A percentile compares a stretch with the other conserved stretches of the same genome.
phyloP scores from a whole-genome alignment of 2,888 invertebrate genomes.

The Nasonovia ribisnigri region DNA sequence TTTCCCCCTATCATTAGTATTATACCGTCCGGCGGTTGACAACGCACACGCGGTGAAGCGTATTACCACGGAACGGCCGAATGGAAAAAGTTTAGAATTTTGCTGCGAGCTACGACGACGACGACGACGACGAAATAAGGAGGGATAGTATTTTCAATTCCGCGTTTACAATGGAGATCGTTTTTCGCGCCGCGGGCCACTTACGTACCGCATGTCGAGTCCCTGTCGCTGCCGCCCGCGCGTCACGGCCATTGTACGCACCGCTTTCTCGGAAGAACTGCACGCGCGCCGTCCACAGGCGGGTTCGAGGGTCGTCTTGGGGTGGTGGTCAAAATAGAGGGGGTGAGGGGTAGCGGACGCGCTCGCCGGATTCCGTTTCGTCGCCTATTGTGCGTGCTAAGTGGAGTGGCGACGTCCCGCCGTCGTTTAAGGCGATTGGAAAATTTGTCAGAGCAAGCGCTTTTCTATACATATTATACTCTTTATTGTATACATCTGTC shows the following conservation, averaged over 20 bases:
- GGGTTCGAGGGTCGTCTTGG: not conserved
- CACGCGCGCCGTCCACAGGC: not conserved
- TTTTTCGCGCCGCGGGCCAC: conserved; percentile 61
- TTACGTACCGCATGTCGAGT: conserved; percentile 21
- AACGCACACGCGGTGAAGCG: not conserved
- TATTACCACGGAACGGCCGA: not conserved
- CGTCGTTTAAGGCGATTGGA: conserved; percentile 50
- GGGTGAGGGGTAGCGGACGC: not conserved
- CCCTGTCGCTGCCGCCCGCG: not conserved
- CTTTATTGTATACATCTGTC: not conserved
- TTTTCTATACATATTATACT: not conserved
- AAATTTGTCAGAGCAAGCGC: conserved; percentile 33
- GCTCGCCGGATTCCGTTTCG: conserved; percentile 34
- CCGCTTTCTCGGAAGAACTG: not conserved
- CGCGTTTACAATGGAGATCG: conserved; percentile 60
- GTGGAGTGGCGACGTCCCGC: conserved; percentile 49
- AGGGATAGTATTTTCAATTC: conserved; percentile 56
- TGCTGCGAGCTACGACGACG: not conserved
- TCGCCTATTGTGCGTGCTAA: conserved; percentile 55
- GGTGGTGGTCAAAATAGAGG: not conserved
- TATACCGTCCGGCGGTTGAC: conserved; percentile 34
- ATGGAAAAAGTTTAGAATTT: conserved; percentile 41
- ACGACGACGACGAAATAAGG: not conserved
- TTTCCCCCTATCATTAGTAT: not conserved
- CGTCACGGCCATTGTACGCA: not conserved